Percentiles rank a stretch among this genome's conserved stretches.
phyloP scores from a whole-genome alignment of 2,888 invertebrate species.

The Clepsis dumicolana region DNA sequence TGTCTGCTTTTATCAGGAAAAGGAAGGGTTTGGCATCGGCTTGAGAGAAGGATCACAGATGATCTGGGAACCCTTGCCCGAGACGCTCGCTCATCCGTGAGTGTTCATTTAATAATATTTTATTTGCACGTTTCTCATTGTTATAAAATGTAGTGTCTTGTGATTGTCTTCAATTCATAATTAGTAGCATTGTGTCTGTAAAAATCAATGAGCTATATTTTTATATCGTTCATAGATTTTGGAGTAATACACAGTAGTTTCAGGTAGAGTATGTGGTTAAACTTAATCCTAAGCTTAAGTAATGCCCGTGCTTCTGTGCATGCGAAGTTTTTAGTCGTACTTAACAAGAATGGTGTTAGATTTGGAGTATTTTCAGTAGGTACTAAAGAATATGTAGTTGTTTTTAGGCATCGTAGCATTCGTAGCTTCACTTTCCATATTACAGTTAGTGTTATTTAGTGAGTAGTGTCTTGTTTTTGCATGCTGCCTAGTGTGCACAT shows the following conservation, averaged over 20 bases:
- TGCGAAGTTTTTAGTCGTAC: slow-evolving; percentile 45
- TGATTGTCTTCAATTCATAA: slow-evolving; percentile 22
- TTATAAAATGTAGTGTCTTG: slow-evolving; percentile 23
- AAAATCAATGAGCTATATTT: slow-evolving; percentile 6
- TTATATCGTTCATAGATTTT: slow-evolving; percentile 5
- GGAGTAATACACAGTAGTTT: slow-evolving; percentile 5
- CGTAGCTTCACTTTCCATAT: slow-evolving; percentile 25
- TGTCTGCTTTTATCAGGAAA: slow-evolving; percentile 83
- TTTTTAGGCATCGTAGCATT: slow-evolving; percentile 45
- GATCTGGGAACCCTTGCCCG: slow-evolving; percentile 86
- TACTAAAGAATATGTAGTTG: slow-evolving; percentile 20
- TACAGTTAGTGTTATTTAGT: slow-evolving; percentile 57
- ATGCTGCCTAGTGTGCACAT: slow-evolving; percentile 78
- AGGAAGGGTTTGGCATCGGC: slow-evolving; percentile 89
- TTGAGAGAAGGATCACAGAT: slow-evolving; percentile 88
- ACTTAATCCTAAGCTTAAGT: slow-evolving; percentile 50
- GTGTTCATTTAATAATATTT: slow-evolving; percentile 49
- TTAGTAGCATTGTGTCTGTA: slow-evolving; percentile 4
- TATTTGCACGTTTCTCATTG: slow-evolving; percentile 22
- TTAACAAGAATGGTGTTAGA: slow-evolving; percentile 34
- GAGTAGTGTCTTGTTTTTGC: slow-evolving; percentile 79
- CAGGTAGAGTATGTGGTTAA: slow-evolving; percentile 30
- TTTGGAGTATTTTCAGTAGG: slow-evolving; percentile 32
- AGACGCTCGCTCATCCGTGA: slow-evolving; percentile 70
- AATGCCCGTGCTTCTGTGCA: slow-evolving; percentile 54